Evolutionary conservation across 2,888 invertebrate species (phyloP).

Genomic region (Marasmarcha lunaedactyla): DNA sequence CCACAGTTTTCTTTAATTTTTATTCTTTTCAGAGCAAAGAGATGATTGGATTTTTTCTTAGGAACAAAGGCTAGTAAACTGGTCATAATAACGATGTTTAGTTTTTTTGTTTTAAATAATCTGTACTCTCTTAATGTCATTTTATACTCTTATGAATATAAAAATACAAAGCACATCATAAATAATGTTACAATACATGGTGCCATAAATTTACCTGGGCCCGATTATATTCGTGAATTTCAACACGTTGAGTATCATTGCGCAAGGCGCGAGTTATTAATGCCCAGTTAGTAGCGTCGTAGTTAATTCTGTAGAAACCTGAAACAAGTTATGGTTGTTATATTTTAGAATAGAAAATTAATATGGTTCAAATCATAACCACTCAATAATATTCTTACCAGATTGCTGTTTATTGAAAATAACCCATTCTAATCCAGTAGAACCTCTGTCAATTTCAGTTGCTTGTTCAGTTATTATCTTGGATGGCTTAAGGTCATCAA

Average conservation of each 20-base stretch:
- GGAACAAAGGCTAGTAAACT: too few relatives aligned
- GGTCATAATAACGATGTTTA: too few relatives aligned
- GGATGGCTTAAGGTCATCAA: slow-evolving; percentile 44
- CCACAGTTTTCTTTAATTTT: too few relatives aligned
- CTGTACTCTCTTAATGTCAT: too few relatives aligned
- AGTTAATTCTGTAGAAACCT: slow-evolving; percentile 75
- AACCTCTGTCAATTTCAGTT: slow-evolving; percentile 30
- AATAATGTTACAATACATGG: too few relatives aligned
- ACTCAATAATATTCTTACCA: slow-evolving; percentile 36
- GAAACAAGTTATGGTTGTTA: slow-evolving; percentile 9
- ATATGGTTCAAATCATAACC: slow-evolving; percentile 1
- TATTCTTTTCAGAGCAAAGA: too few relatives aligned
- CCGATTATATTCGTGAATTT: slow-evolving; percentile 73
- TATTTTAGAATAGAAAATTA: slow-evolving; percentile 1
- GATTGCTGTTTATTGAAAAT: slow-evolving; percentile 72
- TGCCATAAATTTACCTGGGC: slow-evolving; percentile 78
- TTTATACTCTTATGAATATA: too few relatives aligned
- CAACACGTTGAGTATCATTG: slow-evolving; percentile 29
- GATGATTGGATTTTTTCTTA: slow-evolving; percentile 7
- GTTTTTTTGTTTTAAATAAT: too few relatives aligned
- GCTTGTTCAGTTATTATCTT: slow-evolving; percentile 27
- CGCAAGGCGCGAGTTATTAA: slow-evolving; percentile 61
- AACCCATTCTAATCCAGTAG: slow-evolving; percentile 62
- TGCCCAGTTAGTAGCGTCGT: slow-evolving; percentile 69
- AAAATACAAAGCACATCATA: too few relatives aligned